Evolutionary conservation across 2,113 vertebrate genomes (phyloP).

Genomic region (Cyrtonyx montezumae): DNA sequence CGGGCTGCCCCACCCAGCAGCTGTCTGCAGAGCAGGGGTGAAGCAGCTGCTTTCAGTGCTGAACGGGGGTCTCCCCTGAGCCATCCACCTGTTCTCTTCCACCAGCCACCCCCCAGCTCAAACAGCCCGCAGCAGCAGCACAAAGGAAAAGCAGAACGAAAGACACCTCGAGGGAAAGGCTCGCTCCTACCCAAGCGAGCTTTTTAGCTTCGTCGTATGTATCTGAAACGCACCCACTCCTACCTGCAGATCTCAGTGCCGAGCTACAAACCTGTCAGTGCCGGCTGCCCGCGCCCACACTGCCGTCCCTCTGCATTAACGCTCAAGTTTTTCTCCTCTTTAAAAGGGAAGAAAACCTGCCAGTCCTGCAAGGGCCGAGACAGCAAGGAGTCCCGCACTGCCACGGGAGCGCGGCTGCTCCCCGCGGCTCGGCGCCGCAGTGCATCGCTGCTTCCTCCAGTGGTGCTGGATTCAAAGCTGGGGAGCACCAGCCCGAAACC

Average conservation of each 20-base stretch:
- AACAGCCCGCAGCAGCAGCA: not conserved
- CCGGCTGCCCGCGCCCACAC: not conserved
- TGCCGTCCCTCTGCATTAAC: not conserved
- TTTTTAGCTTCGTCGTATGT: not conserved
- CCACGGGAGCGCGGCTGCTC: conserved; percentile 74
- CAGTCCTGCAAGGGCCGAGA: conserved; percentile 76
- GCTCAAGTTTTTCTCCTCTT: conserved; percentile 42
- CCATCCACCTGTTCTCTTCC: not conserved
- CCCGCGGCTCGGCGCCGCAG: conserved; percentile 41
- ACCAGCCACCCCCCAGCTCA: not conserved
- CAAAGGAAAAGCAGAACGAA: not conserved
- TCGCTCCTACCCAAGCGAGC: not conserved
- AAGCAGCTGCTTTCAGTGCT: too few species aligned
- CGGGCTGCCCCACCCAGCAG: not conserved
- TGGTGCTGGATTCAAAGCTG: conserved; percentile 66
- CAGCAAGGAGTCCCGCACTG: conserved; percentile 78
- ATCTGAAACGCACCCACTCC: not conserved
- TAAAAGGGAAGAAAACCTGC: conserved; percentile 37
- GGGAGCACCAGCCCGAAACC: conserved; percentile 81
- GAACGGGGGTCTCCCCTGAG: not conserved
- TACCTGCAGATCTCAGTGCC: not conserved
- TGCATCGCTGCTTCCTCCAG: conserved; percentile 32
- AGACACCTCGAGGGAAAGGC: not conserved
- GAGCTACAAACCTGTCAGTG: not conserved
- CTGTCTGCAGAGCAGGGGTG: too few species aligned